phyloP scores from a whole-genome alignment of 2,113 vertebrate species.

The Caranx ignobilis region DNA sequence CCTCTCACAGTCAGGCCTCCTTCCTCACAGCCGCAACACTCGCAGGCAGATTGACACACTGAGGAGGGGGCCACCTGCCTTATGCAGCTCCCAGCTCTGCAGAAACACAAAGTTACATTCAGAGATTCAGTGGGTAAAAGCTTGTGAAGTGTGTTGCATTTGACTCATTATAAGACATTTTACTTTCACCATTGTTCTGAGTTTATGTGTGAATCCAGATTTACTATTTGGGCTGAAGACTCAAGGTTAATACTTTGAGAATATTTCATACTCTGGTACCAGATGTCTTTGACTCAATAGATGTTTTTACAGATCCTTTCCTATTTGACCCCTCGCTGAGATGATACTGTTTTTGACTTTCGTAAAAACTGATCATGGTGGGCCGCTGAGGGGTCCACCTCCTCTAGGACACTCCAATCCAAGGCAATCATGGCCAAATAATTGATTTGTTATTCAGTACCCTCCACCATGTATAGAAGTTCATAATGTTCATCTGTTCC shows the following conservation, averaged over 20 bases:
- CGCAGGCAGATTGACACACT: constrained; percentile 58
- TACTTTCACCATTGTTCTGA: neutral
- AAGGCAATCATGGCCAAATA: neutral
- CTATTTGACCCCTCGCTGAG: neutral
- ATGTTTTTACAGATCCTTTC: too few species aligned
- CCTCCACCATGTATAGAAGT: neutral
- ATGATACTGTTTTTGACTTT: neutral
- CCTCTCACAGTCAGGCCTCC: constrained; percentile 66
- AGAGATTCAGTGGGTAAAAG: constrained; percentile 24
- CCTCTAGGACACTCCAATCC: neutral
- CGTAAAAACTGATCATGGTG: neutral
- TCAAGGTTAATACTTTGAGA: neutral
- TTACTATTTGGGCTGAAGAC: neutral
- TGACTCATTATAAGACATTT: neutral
- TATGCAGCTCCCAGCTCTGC: constrained; percentile 31
- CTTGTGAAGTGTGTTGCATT: neutral
- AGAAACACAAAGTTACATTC: constrained; percentile 37
- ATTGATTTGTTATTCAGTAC: neutral
- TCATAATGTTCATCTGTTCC: neutral
- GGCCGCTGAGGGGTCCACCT: neutral
- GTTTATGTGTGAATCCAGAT: neutral
- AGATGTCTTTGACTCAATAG: neutral
- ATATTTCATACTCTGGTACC: neutral
- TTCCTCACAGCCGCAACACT: constrained; percentile 61
- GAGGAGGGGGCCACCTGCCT: constrained; percentile 56